Evolutionary conservation across 2,113 vertebrate species (phyloP), one percentile per base, ranked within the genome.

Genomic region (Charadrius vociferus): DNA sequence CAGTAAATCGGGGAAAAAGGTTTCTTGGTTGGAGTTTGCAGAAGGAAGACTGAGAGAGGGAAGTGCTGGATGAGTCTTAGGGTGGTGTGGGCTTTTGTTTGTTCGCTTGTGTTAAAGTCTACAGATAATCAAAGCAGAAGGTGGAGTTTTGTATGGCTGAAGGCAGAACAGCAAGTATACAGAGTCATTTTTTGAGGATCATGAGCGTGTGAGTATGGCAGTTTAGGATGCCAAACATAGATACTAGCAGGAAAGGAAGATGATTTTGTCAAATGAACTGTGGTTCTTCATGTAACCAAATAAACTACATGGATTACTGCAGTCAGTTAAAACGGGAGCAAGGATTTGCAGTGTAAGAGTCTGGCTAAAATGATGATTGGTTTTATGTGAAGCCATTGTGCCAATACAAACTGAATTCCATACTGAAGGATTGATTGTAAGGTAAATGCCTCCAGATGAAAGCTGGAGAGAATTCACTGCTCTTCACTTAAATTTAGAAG

Each of bases 101-200:
- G 17, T 3, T 87, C 67, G 6, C 29, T 34, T 37, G 24, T 86
- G 63, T 72, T 68, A 8, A 80, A 73, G 27, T 39, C 41, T 0
- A 1, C 16, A n/a, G 32, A 8, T 61, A 53, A 59, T 63, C 6
- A 72, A 41, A 86, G 47, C 12, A 37, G 62, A 77, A 92, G 45
- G n/a, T 53, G n/a, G 27, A 34, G 10, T 52, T 92, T 19, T 66
- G 15, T 58, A 18, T 74, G 59, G 13, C 39, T 84, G 43, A 88
- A 88, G 41, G 29, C 41, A 67, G 29, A 78, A 32, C 12, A 86
- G 37, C 37, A 80, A 49, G 22, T 88, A 14, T 47, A 29, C 10
- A 0, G 7, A 24, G 36, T 63, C 5, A 7, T 74, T 75, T 0
- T 0, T 43, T 67, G 47, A 67, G 43, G 10, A 53, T 36, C 0